phyloP scores from a whole-genome alignment of 2,888 invertebrate species.

The Bruchidius siliquastri region DNA sequence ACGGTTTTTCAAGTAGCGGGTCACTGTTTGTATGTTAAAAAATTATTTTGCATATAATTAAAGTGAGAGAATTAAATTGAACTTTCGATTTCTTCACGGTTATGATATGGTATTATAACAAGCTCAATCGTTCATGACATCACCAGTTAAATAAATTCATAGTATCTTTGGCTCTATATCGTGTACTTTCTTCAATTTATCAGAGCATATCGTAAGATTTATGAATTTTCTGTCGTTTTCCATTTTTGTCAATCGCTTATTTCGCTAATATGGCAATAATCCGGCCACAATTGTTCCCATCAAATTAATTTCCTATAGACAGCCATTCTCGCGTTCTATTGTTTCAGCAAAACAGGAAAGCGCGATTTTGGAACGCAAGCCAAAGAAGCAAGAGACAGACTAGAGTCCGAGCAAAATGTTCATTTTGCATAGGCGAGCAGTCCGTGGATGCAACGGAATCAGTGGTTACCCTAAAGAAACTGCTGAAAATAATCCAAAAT shows the following conservation, averaged over 20 bases:
- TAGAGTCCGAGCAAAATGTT: too few species aligned
- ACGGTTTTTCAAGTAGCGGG: too few species aligned
- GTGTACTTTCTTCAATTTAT: not conserved
- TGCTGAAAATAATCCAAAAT: too few species aligned
- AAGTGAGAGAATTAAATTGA: too few species aligned
- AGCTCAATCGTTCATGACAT: too few species aligned
- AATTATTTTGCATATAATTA: too few species aligned
- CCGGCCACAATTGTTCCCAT: not conserved
- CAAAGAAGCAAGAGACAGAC: not conserved
- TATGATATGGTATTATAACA: too few species aligned
- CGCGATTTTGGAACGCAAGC: not conserved
- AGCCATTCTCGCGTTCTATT: not conserved
- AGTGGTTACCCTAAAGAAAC: too few species aligned
- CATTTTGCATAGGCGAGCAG: too few species aligned
- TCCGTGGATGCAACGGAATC: too few species aligned
- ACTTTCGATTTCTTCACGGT: too few species aligned
- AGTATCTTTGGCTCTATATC: not conserved
- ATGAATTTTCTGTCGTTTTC: not conserved
- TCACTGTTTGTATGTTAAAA: too few species aligned
- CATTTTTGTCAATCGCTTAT: not conserved
- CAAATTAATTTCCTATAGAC: not conserved
- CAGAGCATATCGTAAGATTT: not conserved
- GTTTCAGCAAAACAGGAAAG: not conserved
- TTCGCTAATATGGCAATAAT: not conserved
- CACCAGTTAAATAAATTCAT: not conserved